Evolutionary conservation across 2,113 vertebrate genomes (phyloP).

Genomic region (Prochilodus magdalenae): DNA sequence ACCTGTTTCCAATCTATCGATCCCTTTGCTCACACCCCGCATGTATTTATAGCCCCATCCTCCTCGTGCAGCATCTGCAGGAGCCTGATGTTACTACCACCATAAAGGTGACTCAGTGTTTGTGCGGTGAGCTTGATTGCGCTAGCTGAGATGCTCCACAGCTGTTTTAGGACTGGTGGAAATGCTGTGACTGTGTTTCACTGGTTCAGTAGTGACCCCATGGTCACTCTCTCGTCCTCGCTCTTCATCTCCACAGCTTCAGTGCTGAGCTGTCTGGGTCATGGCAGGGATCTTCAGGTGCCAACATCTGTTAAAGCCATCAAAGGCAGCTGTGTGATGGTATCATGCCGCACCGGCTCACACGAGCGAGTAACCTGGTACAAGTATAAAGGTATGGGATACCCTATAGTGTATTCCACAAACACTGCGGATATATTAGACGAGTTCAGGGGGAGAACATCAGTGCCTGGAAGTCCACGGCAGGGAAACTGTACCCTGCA

Average conservation of each 20-base stretch:
- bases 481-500: constrained; percentile 59
- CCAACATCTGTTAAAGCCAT: constrained; percentile 50
- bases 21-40: no score
- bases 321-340: constrained; percentile 59
- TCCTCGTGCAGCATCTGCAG: no score
- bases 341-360: constrained; percentile 56
- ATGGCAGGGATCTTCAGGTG: constrained; percentile 32
- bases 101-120: no score
- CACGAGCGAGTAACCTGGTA: constrained; percentile 58
- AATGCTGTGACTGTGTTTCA: no score
- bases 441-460: constrained; percentile 58
- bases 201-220: no score
- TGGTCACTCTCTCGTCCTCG: no score
- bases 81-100: no score
- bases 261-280: not conserved
- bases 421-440: not conserved
- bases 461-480: constrained; percentile 37
- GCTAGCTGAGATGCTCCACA: no score
- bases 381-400: constrained; percentile 1
- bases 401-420: constrained; percentile 53
- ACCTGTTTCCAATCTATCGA: no score
- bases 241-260: constrained; percentile 5
- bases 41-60: no score
- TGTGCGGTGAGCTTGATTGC: no score
- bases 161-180: no score